Evolutionary conservation across 2,888 invertebrate species (phyloP).

Genomic region (Tetragonisca angustula): DNA sequence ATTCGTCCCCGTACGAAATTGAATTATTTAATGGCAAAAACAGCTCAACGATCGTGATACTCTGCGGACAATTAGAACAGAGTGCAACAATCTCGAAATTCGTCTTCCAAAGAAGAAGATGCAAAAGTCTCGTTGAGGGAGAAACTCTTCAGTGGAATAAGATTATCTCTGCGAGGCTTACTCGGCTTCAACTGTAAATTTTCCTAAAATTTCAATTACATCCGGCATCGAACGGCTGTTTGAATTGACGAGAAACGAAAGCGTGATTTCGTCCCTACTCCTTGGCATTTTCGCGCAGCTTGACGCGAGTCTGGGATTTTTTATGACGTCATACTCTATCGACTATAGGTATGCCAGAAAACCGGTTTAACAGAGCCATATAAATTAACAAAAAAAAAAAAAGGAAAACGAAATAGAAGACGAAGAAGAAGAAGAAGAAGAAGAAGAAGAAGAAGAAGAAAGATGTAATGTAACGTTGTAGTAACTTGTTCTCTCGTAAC

Average conservation of each 20-base stretch:
- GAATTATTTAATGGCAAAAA: no score
- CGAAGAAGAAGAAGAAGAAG: not conserved
- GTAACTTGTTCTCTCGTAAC: not conserved
- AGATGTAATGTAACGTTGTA: not conserved
- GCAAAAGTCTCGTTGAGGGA: no score
- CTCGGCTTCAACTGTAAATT: no score
- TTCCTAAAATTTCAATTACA: no score
- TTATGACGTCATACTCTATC: conserved; percentile 40
- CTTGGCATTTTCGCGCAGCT: not conserved
- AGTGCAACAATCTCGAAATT: no score
- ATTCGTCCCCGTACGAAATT: no score
- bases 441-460: not conserved
- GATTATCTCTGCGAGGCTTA: no score
- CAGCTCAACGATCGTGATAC: no score
- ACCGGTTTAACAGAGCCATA: conserved; percentile 25
- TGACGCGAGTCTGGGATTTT: conserved; percentile 41
- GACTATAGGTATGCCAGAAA: conserved; percentile 3
- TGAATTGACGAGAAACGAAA: conserved; percentile 51
- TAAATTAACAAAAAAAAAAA: not conserved
- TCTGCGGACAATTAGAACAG: no score
- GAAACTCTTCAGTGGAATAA: no score
- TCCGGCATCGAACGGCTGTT: conserved; percentile 10
- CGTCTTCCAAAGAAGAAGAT: no score
- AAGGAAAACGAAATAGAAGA: not conserved
- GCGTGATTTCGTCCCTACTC: conserved; percentile 39